Evolutionary conservation across 2,888 invertebrate species (phyloP), one percentile per base, ranked within the genome.

Genomic region (Mythimna vitellina): DNA sequence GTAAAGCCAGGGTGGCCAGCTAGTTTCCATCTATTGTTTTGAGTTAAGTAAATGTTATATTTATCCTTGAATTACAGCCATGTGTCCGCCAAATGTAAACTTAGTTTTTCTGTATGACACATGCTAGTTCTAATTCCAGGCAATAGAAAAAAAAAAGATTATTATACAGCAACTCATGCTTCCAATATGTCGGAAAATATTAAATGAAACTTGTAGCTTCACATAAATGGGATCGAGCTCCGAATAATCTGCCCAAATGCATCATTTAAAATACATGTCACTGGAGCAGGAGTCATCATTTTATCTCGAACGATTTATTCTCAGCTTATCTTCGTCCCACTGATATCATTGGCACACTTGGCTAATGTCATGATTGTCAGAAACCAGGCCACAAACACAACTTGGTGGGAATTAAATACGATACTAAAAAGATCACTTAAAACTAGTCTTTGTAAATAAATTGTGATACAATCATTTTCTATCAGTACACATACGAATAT

Each of bases 371-470:
- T 66, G 14, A 46, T 46, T 56, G 54, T 7, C 70, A 76, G 81
- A 80, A 75, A 76, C 69, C 70, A 67, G 76, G 73, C 70, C 62
- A 70, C 84, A 83, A 71, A 82, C 60, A 73, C 51, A 82, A 76
- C 69, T 79, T 82, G 86, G 86, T 86, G 86, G 86, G 86, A 80
- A 80, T 65, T 73, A 76, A 63, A 82, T 74, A 73, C 54, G 76
- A 76, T 65, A 75, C 38, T 61, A 73, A 65, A 69, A 57, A 62
- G 1, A 73, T 78, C 58, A 62, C 85, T 82, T 86, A 86, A 42
- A 78, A 79, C 79, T 87, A 88, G 64, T 85, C 85, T 87, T 87
- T 87, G 87, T 80, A 73, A 81, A 81, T 66, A 70, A 64, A 75
- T 67, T 75, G 76, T 81, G 68, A 72, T 69, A 65, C n/a, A 42